Percentiles rank a stretch among this genome's conserved stretches.
Conservation (phyloP, 2,888 invertebrate genomes). For the Dioctria linearis region DNA sequence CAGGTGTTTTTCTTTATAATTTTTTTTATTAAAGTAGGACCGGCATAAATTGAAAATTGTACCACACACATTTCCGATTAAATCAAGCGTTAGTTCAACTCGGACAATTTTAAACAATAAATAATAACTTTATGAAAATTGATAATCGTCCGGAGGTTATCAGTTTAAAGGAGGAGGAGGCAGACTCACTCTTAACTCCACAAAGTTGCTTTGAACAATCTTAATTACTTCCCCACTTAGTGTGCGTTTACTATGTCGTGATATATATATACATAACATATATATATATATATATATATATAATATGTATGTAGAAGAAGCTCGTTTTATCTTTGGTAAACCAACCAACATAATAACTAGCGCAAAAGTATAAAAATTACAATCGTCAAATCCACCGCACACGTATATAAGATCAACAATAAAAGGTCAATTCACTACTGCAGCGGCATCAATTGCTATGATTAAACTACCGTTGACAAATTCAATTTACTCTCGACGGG, state of each 20-base stretch:
- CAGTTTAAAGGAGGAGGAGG: not conserved
- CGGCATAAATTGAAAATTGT: no score
- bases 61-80: no score
- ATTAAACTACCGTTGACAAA: slow-evolving; percentile 29
- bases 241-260: not conserved
- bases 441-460: slow-evolving; percentile 9
- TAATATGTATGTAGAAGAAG: slow-evolving; percentile 1
- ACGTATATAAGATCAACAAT: slow-evolving; percentile 5
- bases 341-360: not conserved
- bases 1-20: no score
- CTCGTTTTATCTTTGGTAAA: slow-evolving; percentile 12
- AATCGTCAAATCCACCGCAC: not conserved
- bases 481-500: slow-evolving; percentile 33
- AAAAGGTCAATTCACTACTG: slow-evolving; percentile 39
- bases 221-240: not conserved
- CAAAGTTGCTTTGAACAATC: not conserved
- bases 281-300: not conserved
- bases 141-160: not conserved
- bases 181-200: not conserved
- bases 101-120: not conserved
- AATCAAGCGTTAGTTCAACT: not conserved
- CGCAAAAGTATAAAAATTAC: not conserved
- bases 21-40: no score
- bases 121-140: not conserved
- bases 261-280: not conserved